Conservation (phyloP, 2,888 invertebrate species). For the Eumacrocentrus americanus region DNA sequence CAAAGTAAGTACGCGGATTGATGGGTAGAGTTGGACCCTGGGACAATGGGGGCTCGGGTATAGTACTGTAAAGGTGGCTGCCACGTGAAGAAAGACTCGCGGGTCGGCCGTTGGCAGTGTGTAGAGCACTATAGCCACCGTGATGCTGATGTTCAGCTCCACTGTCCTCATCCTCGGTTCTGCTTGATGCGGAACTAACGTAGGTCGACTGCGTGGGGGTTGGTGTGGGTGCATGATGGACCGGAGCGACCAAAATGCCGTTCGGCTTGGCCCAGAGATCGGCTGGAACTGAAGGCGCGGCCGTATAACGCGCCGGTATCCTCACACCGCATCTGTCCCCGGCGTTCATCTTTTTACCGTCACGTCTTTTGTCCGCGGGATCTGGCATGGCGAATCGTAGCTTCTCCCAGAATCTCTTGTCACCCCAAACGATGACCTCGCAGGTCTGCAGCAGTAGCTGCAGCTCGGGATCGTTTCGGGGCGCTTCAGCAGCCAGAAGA, state of each 20-base stretch:
- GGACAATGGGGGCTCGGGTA: conserved; percentile 57
- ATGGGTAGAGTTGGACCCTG: conserved; percentile 44
- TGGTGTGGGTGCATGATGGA: conserved; percentile 65
- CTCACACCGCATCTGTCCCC: conserved; percentile 59
- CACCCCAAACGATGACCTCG: conserved; percentile 75
- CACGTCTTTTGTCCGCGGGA: conserved; percentile 63
- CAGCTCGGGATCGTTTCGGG: conserved; percentile 76
- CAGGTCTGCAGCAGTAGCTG: conserved; percentile 75
- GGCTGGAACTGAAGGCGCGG: conserved; percentile 73
- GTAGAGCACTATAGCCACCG: conserved; percentile 64
- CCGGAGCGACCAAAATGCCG: conserved; percentile 58
- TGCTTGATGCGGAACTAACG: conserved; percentile 65
- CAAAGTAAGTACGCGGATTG: conserved; percentile 60
- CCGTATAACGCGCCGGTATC: conserved; percentile 71
- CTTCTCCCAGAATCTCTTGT: conserved; percentile 86
- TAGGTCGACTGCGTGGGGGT: conserved; percentile 72
- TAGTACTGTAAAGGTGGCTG: conserved; percentile 59
- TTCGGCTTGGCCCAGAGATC: conserved; percentile 68
- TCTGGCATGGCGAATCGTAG: conserved; percentile 79
- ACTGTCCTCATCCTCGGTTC: conserved; percentile 69
- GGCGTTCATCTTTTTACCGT: conserved; percentile 34
- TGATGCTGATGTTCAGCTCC: conserved; percentile 67
- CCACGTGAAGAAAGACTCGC: conserved; percentile 56
- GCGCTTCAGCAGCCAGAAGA: conserved; percentile 70
- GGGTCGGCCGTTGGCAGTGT: conserved; percentile 48